Percentiles rank a stretch among this genome's conserved stretches.
These are phyloP conservation scores for Triplophysa rosa DNA, from an alignment of 2,113 vertebrate genomes.

Conservation along the genomic window DNA sequence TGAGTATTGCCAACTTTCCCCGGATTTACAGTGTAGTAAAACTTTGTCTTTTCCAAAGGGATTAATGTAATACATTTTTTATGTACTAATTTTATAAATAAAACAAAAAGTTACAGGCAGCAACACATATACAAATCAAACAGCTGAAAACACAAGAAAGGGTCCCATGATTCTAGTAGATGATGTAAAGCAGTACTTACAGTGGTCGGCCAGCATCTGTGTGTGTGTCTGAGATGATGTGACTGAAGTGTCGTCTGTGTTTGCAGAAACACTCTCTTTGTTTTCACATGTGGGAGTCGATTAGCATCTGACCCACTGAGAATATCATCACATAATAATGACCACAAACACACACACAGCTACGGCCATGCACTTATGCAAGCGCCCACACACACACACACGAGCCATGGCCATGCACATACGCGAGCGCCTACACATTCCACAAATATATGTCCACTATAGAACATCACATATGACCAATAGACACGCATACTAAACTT, in stretches of 20 bases:
- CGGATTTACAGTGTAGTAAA: no score
- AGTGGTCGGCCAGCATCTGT: neutral
- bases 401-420: neutral
- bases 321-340: conserved; percentile 33
- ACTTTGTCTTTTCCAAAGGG: no score
- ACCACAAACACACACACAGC: conserved; percentile 26
- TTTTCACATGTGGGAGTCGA: conserved; percentile 46
- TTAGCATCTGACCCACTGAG: conserved; percentile 11
- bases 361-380: conserved; percentile 5
- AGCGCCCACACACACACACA: neutral
- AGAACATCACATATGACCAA: neutral
- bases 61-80: no score
- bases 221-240: conserved; percentile 26
- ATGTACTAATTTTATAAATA: no score
- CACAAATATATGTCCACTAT: neutral
- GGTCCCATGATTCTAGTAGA: neutral
- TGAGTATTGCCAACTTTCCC: no score
- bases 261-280: conserved; percentile 44
- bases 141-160: neutral
- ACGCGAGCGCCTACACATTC: neutral
- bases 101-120: neutral
- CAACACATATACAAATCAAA: neutral
- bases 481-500: neutral
- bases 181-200: conserved; percentile 25
- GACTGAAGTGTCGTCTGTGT: conserved; percentile 26